A percentile compares a stretch with the other conserved stretches of the same genome.
Evolutionary conservation across 1,140 invertebrate species (phyloP).

Genomic region (Orius insidiosus): DNA sequence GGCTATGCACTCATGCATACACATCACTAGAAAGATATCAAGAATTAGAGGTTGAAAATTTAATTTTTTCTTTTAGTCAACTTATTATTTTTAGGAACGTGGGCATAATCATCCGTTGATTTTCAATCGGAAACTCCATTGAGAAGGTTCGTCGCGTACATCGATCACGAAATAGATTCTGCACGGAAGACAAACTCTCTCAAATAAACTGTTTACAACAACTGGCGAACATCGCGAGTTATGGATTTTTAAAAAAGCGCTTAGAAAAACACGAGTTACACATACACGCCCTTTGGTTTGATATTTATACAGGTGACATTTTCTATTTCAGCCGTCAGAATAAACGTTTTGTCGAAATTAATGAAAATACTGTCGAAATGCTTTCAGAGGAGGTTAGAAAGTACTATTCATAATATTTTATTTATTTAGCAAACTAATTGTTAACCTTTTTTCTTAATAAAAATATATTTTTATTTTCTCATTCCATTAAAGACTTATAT

Average conservation of each 20-base stretch:
- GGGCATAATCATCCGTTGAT: slow-evolving; percentile 57
- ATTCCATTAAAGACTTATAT: too few species aligned
- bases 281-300: slow-evolving; percentile 90
- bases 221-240: slow-evolving; percentile 84
- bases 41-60: slow-evolving; percentile 36
- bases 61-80: background rate
- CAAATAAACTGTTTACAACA: slow-evolving; percentile 90
- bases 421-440: background rate
- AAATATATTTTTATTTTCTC: too few species aligned
- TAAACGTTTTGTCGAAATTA: slow-evolving; percentile 68
- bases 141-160: slow-evolving; percentile 78
- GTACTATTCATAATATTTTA: slow-evolving; percentile 50
- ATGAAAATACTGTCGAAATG: slow-evolving; percentile 56
- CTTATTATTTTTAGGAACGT: slow-evolving; percentile 21
- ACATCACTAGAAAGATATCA: slow-evolving; percentile 69
- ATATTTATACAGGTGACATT: slow-evolving; percentile 91
- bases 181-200: slow-evolving; percentile 79
- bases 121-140: slow-evolving; percentile 75
- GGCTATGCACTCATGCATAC: slow-evolving; percentile 74
- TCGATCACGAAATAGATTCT: slow-evolving; percentile 84
- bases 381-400: slow-evolving; percentile 56
- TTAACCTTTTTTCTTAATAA: too few species aligned
- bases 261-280: slow-evolving; percentile 67
- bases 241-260: slow-evolving; percentile 74
- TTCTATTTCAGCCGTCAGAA: slow-evolving; percentile 77